phyloP scores from a whole-genome alignment of 2,797 vertebrate genomes.

The Picus viridis region DNA sequence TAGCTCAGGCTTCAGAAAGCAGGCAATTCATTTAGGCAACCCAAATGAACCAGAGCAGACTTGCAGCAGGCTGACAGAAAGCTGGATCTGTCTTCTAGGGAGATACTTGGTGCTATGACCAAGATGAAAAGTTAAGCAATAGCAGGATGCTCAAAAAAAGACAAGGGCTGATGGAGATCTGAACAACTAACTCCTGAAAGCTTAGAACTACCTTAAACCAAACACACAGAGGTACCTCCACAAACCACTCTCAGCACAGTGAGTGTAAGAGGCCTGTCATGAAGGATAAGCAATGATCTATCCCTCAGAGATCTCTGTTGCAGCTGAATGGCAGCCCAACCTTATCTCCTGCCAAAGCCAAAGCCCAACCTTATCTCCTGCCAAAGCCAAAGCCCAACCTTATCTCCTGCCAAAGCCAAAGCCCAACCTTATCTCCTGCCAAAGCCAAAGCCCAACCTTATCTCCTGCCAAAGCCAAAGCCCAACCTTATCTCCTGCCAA shows the following conservation, averaged over 20 bases:
- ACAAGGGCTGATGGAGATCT: not conserved
- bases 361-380: no score
- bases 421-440: not conserved
- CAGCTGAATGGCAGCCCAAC: not conserved
- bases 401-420: not conserved
- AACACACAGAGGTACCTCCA: not conserved
- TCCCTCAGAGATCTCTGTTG: not conserved
- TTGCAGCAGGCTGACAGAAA: not conserved
- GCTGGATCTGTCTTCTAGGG: not conserved
- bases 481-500: not conserved
- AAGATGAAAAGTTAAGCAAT: not conserved
- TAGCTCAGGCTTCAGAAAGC: not conserved
- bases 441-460: rapidly evolving
- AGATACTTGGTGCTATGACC: not conserved
- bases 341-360: not conserved
- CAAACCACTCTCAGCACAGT: not conserved
- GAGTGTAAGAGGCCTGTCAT: not conserved
- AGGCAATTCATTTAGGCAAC: not conserved
- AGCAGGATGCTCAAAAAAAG: not conserved
- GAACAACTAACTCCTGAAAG: not conserved
- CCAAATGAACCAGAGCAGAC: not conserved
- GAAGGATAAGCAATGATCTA: not conserved
- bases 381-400: not conserved
- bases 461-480: no score
- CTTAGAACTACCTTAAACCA: not conserved